Conservation (phyloP, 2,888 invertebrate species). For the Pyrrhosoma nymphula region DNA sequence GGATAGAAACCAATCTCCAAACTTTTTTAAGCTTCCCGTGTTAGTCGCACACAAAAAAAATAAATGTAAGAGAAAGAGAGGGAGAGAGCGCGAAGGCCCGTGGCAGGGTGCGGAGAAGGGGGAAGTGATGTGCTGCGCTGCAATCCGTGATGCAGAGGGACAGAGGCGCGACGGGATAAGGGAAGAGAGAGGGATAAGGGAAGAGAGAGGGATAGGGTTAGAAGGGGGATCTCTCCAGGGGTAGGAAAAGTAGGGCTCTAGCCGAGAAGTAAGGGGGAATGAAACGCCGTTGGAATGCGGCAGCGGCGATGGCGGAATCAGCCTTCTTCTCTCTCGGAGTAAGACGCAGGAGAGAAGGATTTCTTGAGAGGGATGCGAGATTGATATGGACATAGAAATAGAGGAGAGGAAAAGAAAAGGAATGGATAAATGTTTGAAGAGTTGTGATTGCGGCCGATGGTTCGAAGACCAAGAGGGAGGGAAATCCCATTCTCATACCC, state of each 20-base stretch:
- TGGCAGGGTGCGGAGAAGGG: background rate
- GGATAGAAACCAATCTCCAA: conserved; percentile 32
- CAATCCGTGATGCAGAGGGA: background rate
- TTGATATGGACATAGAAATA: background rate
- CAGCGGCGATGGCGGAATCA: background rate
- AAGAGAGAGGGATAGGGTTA: background rate
- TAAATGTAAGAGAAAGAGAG: background rate
- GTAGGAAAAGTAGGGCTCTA: background rate
- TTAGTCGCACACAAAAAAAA: background rate
- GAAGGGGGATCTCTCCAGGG: background rate
- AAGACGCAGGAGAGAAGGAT: conserved; percentile 8
- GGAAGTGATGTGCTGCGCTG: background rate
- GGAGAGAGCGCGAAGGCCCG: background rate
- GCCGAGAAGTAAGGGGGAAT: background rate
- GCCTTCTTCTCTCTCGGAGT: background rate
- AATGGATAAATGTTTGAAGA: background rate
- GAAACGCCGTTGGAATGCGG: background rate
- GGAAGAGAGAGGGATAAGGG: background rate
- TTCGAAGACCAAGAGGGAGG: background rate
- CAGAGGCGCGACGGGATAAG: background rate
- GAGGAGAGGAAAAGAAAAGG: background rate
- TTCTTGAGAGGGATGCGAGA: background rate
- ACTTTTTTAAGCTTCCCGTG: background rate
- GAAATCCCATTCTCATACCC: background rate
- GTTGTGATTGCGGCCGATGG: background rate